Conservation (phyloP, 2,113 vertebrate species). For the Muscicapa adusta region DNA sequence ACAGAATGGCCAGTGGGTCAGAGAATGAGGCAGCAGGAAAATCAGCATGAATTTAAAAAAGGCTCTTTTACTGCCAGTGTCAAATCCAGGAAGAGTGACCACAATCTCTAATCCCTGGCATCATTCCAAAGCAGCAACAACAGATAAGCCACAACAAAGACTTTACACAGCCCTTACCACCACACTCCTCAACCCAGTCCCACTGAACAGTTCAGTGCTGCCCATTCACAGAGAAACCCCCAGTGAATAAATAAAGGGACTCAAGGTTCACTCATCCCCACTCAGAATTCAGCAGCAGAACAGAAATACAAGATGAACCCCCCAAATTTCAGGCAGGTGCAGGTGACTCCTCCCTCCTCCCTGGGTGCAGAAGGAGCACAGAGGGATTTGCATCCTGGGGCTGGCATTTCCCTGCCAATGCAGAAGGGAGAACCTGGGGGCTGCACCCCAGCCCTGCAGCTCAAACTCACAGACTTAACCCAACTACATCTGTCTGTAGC, state of each 20-base stretch:
- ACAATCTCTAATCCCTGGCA: neutral
- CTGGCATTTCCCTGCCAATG: neutral
- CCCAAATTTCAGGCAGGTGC: neutral
- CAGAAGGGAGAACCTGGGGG: neutral
- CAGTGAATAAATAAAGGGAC: neutral
- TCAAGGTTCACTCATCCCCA: neutral
- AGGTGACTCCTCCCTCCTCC: neutral
- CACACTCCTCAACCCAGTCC: neutral
- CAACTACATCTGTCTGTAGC: neutral
- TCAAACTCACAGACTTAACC: neutral
- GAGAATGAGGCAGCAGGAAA: neutral
- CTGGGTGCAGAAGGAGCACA: fast-evolving
- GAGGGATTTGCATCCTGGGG: neutral
- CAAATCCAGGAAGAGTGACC: neutral
- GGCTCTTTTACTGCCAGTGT: neutral
- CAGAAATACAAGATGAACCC: neutral
- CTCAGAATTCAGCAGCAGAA: neutral
- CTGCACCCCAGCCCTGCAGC: fast-evolving
- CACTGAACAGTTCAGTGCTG: neutral
- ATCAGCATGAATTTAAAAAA: neutral
- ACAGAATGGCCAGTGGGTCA: neutral
- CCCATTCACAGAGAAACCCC: neutral
- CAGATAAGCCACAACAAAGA: neutral
- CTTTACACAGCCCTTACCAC: neutral
- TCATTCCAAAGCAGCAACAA: neutral